Conservation (phyloP, 2,797 vertebrate species). For the Saxicola maurus region DNA sequence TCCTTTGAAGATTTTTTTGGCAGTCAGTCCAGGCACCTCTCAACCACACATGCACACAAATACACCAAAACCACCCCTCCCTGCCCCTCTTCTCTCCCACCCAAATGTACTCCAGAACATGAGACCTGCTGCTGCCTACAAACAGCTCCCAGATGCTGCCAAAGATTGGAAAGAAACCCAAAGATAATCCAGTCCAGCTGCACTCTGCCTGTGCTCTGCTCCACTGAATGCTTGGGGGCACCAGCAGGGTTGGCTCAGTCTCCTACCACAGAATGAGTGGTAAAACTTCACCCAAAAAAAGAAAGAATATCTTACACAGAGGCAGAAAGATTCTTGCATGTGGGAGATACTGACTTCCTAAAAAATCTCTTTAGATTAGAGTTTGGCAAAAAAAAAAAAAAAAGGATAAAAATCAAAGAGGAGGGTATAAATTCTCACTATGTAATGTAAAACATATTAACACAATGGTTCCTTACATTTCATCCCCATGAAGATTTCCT, state of each 20-base stretch:
- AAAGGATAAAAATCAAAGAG: background rate
- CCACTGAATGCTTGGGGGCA: background rate
- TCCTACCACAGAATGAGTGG: background rate
- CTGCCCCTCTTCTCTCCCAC: background rate
- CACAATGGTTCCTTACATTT: background rate
- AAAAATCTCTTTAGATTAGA: background rate
- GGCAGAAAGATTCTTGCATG: background rate
- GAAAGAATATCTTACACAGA: background rate
- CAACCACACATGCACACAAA: accelerated
- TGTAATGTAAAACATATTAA: background rate
- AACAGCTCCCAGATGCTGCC: background rate
- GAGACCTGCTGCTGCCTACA: background rate
- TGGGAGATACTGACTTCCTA: background rate
- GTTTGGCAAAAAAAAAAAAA: background rate
- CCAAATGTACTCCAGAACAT: accelerated
- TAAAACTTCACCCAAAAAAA: background rate
- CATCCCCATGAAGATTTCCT: background rate
- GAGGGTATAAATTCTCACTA: background rate
- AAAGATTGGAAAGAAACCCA: background rate
- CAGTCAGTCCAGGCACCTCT: background rate
- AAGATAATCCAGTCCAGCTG: constrained; percentile 9
- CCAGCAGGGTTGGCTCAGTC: background rate
- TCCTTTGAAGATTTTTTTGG: background rate
- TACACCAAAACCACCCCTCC: background rate
- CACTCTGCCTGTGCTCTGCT: background rate